phyloP scores from a whole-genome alignment of 2,888 invertebrate species.

The Saturnia japonica region DNA sequence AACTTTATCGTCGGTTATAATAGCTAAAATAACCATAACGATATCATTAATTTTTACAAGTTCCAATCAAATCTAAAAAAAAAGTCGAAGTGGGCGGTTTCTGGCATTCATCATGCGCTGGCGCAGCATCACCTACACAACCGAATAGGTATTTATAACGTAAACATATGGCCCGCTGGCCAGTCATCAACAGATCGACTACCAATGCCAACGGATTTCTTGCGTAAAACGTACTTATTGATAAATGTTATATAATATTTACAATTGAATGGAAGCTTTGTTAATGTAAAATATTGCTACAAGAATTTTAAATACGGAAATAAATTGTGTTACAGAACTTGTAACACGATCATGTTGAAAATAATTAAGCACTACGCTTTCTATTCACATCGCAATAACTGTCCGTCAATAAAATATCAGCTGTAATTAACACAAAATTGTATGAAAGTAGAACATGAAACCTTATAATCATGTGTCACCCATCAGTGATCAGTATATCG shows the following conservation, averaged over 20 bases:
- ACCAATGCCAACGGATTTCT: constrained; percentile 16
- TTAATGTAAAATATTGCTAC: not conserved
- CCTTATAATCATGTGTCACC: not conserved
- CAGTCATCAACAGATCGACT: constrained; percentile 16
- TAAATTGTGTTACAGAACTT: not conserved
- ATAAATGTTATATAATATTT: not conserved
- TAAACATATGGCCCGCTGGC: constrained; percentile 70
- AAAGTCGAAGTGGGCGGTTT: constrained; percentile 63
- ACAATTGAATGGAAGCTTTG: not conserved
- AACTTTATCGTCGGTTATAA: constrained; percentile 5
- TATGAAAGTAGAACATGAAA: not conserved
- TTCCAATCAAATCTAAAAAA: constrained; percentile 28
- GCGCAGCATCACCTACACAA: constrained; percentile 51
- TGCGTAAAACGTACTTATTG: not conserved
- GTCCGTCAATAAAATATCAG: not conserved
- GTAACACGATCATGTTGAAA: not conserved
- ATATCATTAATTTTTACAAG: constrained; percentile 19
- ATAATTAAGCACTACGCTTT: not conserved
- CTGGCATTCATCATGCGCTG: constrained; percentile 64
- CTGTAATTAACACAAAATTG: not conserved
- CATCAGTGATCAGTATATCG: not conserved
- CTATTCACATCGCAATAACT: not conserved
- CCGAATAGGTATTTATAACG: constrained; percentile 66
- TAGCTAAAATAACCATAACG: constrained; percentile 7
- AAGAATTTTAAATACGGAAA: not conserved